phyloP scores from a whole-genome alignment of 2,113 vertebrate genomes.

The Daboia siamensis region DNA sequence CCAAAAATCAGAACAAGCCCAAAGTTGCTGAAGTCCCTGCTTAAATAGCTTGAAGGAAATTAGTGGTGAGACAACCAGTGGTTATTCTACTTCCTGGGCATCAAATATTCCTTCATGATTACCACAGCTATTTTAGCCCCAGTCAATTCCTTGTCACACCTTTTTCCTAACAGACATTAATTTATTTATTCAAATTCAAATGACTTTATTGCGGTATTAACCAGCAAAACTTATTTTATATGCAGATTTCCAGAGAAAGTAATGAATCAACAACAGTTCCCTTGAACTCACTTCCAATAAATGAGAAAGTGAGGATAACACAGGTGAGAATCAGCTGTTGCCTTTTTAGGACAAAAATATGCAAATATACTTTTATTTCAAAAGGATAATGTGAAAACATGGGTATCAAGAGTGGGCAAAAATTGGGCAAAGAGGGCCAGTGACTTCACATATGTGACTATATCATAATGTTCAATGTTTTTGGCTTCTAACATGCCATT shows the following conservation, averaged over 20 bases:
- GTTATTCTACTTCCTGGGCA: not conserved
- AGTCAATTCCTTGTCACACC: not conserved
- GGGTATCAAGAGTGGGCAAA: not conserved
- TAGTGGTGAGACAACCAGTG: not conserved
- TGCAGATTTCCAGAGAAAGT: slow-evolving; percentile 49
- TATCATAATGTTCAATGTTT: not conserved
- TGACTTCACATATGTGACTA: not conserved
- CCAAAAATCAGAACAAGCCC: not conserved
- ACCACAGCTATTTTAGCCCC: not conserved
- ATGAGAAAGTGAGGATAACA: slow-evolving; percentile 58
- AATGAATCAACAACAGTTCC: slow-evolving; percentile 44
- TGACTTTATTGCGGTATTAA: not conserved
- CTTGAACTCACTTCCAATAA: slow-evolving; percentile 58
- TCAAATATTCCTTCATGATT: not conserved
- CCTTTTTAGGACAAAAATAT: not conserved
- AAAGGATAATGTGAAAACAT: not conserved
- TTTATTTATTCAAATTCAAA: slow-evolving; percentile 28
- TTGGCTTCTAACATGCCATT: not conserved
- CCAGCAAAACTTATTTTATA: slow-evolving; percentile 23
- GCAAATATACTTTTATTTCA: not conserved
- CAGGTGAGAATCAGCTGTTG: slow-evolving; percentile 49
- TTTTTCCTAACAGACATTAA: not conserved
- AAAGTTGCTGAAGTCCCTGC: not conserved
- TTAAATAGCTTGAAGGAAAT: not conserved
- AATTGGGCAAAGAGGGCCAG: not conserved